A percentile compares a stretch with the other conserved stretches of the same genome.
Evolutionary conservation across 2,888 invertebrate species (phyloP).

Genomic region (Norana najaformis): DNA sequence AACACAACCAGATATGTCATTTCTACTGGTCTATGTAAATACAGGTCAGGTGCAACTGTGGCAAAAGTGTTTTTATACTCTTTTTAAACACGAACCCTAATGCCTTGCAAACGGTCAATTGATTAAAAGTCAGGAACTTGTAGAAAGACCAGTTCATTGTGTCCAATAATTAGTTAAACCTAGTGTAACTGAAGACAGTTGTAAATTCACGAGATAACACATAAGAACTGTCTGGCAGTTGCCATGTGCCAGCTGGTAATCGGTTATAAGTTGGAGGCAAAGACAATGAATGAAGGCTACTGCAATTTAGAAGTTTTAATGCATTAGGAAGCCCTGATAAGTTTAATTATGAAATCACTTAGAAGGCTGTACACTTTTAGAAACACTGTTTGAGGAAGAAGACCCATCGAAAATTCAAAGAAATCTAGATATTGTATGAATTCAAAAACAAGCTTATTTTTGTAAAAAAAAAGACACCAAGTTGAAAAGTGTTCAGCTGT

Average conservation of each 20-base stretch:
- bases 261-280: neutral
- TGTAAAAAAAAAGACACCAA: no score
- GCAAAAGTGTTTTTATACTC: no score
- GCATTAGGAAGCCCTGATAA: neutral
- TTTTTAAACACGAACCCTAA: no score
- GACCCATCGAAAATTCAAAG: no score
- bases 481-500: no score
- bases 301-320: neutral
- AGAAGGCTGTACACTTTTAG: no score
- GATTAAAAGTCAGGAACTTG: no score
- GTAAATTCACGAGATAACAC: neutral
- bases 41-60: neutral
- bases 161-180: neutral
- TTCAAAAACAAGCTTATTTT: no score
- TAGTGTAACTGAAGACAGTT: neutral
- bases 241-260: neutral
- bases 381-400: no score
- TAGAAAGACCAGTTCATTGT: neutral
- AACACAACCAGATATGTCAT: neutral
- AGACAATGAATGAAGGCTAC: neutral
- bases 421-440: no score
- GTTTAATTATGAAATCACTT: neutral
- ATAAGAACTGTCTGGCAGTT: neutral
- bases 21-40: neutral
- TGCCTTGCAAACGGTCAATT: no score